Evolutionary conservation across 2,797 vertebrate genomes (phyloP), one percentile per base, ranked within the genome.

Genomic region (Anabas testudineus): DNA sequence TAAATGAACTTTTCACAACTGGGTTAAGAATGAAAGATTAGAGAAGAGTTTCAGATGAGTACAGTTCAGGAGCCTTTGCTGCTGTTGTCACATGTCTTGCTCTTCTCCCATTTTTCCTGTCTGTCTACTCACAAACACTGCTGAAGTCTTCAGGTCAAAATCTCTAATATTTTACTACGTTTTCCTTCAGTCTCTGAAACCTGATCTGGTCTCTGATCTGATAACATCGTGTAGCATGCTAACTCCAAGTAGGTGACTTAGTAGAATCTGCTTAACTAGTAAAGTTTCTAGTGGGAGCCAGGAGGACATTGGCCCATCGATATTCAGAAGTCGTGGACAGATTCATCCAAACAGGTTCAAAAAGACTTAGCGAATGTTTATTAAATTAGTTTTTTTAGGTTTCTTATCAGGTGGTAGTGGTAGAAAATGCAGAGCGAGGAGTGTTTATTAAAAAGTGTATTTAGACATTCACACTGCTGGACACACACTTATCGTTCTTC

Each of bases 401-500:
- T 74, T 76, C 51, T 83, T 79, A 68, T 75, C 52, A 59, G 58
- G 39, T 37, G 5, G 30, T 39, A 18, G 58, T 19, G 30, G 8
- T 43, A 39, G 58, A 42, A 80, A 71, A 47, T 15, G 21, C 51
- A 56, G 41, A 53, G 43, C 5, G 28, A 43, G 54, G 28, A 32
- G 36, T 43, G 54, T 39, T 72, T 71, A 41, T 56, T 15, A 47
- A 43, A 54, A 53, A 21, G 30, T 53, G 65, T 54, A 37, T 68
- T 74, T 53, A 47, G 18, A 49, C 45, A 46, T 67, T 67, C 62
- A 59, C 47, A 52, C 58, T 19, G 45, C 49, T 48, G 56, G n/a
- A n/a, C 54, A 55, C 63, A 67, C 61, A 71, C 61, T 49, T 60
- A 60, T 69, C 65, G 62, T 62, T 62, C 70, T 60, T 79, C 65